phyloP scores from a whole-genome alignment of 2,888 invertebrate species.

The Ferdinandea cuprea region DNA sequence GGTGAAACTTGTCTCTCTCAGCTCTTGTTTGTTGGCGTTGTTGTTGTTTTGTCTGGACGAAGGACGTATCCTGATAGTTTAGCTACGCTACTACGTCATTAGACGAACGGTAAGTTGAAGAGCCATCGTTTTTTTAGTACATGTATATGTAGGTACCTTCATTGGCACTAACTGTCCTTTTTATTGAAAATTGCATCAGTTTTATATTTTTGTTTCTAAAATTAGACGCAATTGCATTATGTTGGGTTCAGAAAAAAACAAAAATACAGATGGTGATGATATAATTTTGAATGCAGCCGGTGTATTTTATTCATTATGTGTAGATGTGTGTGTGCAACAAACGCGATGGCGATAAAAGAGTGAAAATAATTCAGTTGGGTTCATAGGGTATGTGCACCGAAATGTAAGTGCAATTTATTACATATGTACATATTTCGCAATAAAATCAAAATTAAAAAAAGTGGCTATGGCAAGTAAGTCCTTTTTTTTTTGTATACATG shows the following conservation, averaged over 20 bases:
- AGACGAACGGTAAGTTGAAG: constrained; percentile 52
- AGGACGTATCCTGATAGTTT: constrained; percentile 59
- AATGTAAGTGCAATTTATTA: background rate
- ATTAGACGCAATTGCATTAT: background rate
- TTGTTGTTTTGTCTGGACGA: constrained; percentile 64
- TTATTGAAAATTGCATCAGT: constrained; percentile 42
- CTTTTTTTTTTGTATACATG: no score
- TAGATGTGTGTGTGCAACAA: background rate
- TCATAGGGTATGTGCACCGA: background rate
- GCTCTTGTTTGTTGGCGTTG: constrained; percentile 10
- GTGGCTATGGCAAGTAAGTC: no score
- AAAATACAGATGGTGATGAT: no score
- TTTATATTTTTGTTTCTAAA: background rate
- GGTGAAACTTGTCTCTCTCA: constrained; percentile 38
- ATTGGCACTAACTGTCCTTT: background rate
- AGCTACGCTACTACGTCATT: constrained; percentile 60
- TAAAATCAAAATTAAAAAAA: no score
- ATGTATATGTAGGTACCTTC: background rate
- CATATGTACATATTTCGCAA: background rate
- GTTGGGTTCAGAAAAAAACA: background rate
- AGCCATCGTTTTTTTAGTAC: background rate
- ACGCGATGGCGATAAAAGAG: background rate
- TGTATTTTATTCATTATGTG: background rate
- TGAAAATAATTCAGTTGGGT: no score
- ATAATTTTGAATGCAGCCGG: constrained; percentile 2